A percentile compares a stretch with the other conserved stretches of the same genome.
Conservation (phyloP, 2,888 invertebrate species). For the Caprella mutica region DNA sequence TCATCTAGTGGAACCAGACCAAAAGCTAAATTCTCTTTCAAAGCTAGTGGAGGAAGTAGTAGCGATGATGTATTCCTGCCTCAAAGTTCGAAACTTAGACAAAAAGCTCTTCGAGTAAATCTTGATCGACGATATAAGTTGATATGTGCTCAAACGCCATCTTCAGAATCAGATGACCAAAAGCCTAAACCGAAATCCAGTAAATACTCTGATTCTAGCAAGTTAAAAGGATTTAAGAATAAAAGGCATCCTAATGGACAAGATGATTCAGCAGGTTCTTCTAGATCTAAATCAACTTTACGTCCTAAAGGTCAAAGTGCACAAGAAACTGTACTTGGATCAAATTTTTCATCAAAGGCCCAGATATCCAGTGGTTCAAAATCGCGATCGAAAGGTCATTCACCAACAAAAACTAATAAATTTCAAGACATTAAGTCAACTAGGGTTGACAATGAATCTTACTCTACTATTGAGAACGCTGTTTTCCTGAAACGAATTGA, state of each 20-base stretch:
- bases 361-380: too few relatives aligned
- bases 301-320: not conserved
- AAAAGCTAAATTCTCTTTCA: not conserved
- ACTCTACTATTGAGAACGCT: conserved; percentile 2
- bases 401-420: too few relatives aligned
- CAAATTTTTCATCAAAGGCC: too few relatives aligned
- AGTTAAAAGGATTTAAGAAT: too few relatives aligned
- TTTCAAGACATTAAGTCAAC: not conserved
- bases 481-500: not conserved
- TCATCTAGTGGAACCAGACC: not conserved
- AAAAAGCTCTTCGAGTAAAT: too few relatives aligned
- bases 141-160: too few relatives aligned
- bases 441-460: not conserved
- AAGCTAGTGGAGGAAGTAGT: conserved; percentile 5
- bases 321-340: not conserved
- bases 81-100: not conserved
- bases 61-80: conserved; percentile 4
- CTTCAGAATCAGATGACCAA: not conserved
- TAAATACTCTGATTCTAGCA: not conserved
- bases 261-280: not conserved
- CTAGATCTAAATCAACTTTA: not conserved
- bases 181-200: not conserved
- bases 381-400: too few relatives aligned
- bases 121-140: too few relatives aligned
- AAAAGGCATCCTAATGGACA: not conserved